Percentiles rank a stretch among this genome's conserved stretches.
Conservation (phyloP, 1,140 invertebrate species). For the Polyergus mexicanus region DNA sequence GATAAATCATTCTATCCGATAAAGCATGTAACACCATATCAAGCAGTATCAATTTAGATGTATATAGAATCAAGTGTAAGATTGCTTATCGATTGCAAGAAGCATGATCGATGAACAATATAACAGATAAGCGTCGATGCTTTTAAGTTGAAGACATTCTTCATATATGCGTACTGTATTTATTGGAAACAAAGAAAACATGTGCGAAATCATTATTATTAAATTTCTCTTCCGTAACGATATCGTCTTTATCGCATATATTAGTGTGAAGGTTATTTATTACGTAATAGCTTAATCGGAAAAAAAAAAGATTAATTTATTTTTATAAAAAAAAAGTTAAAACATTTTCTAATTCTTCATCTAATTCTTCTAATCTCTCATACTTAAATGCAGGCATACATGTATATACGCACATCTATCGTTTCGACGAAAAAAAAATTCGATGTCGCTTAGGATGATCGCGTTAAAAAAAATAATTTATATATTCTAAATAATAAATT, state of each 20-base stretch:
- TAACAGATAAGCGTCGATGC: background rate
- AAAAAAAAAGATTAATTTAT: no score
- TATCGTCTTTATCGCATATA: background rate
- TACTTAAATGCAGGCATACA: no score
- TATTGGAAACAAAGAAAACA: background rate
- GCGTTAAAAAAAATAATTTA: background rate
- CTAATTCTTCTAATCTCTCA: background rate
- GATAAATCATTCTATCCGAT: background rate
- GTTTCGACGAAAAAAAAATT: background rate
- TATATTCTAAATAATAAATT: slow-evolving; percentile 5
- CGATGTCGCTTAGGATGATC: background rate
- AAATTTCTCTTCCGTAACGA: background rate
- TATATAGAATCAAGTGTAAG: background rate
- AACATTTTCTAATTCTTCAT: no score
- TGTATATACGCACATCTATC: no score
- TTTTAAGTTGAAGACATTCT: background rate
- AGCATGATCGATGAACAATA: background rate
- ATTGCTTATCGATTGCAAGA: background rate
- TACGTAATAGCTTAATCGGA: background rate
- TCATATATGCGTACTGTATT: background rate
- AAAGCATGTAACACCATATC: background rate
- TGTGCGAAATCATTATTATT: background rate
- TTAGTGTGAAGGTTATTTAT: background rate
- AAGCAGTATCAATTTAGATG: slow-evolving; percentile 12
- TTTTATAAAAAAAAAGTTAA: no score